Percentiles rank a stretch among this genome's conserved stretches.
Evolutionary conservation across 2,888 invertebrate species (phyloP).

Genomic region (Merodon equestris): DNA sequence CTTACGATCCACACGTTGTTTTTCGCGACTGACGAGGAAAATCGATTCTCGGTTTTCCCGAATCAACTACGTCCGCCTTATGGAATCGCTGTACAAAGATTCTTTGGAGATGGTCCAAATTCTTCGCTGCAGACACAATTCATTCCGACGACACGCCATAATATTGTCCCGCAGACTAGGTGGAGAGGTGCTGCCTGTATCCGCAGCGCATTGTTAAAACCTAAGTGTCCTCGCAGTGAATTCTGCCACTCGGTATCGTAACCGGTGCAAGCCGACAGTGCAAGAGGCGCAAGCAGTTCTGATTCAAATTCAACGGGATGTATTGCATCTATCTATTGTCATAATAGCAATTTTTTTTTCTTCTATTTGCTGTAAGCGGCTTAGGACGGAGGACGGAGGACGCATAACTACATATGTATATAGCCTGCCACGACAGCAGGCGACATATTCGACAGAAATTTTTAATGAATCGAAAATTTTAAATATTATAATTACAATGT

Average conservation of each 20-base stretch:
- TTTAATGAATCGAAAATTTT: conserved; percentile 77
- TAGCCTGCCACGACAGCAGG: too few species aligned
- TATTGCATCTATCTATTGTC: conserved; percentile 45
- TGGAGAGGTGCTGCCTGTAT: conserved; percentile 39
- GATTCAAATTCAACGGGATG: neutral
- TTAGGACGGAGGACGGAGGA: too few species aligned
- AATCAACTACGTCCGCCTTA: too few species aligned
- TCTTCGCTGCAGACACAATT: conserved; percentile 66
- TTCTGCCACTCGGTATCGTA: conserved; percentile 40
- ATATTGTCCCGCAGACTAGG: neutral
- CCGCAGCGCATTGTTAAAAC: conserved; percentile 62
- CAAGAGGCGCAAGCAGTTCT: neutral
- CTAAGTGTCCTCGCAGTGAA: conserved; percentile 64
- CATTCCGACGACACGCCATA: conserved; percentile 54
- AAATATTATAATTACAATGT: conserved; percentile 60
- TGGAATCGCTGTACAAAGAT: conserved; percentile 9
- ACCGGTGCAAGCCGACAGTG: conserved; percentile 31
- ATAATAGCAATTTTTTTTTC: conserved; percentile 40
- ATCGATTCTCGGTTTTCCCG: too few species aligned
- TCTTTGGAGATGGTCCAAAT: conserved; percentile 65
- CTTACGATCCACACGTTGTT: too few species aligned
- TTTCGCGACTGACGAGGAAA: too few species aligned
- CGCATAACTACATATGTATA: too few species aligned
- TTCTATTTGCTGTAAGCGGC: conserved; percentile 35
- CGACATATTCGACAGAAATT: conserved; percentile 70